Evolutionary conservation across 2,113 vertebrate genomes (phyloP).

Genomic region (Cebidichthys violaceus): DNA sequence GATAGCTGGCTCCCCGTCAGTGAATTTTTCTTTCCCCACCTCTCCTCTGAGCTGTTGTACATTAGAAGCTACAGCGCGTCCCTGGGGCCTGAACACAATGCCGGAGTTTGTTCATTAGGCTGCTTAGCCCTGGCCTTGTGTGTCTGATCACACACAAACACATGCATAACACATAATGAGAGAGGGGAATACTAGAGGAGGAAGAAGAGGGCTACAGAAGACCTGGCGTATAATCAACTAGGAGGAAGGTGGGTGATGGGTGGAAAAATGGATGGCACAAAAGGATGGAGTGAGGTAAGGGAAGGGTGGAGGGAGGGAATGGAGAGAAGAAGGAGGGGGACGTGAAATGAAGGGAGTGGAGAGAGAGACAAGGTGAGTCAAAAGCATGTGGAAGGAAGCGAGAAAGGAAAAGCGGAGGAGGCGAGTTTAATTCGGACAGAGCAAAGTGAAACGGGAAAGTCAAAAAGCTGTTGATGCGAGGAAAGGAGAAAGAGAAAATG

Average conservation of each 20-base stretch:
- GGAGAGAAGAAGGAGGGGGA: background rate
- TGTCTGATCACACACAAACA: slow-evolving; percentile 75
- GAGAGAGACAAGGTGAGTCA: background rate
- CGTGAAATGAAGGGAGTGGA: background rate
- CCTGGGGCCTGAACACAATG: slow-evolving; percentile 71
- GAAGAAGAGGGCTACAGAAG: slow-evolving; percentile 37
- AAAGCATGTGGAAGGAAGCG: background rate
- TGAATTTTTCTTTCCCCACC: slow-evolving; percentile 45
- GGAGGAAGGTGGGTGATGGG: slow-evolving; percentile 22
- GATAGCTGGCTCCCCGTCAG: slow-evolving; percentile 59
- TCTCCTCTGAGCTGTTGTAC: slow-evolving; percentile 64
- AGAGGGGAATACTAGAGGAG: slow-evolving; percentile 62
- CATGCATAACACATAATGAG: slow-evolving; percentile 68
- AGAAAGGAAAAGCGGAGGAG: slow-evolving; percentile 8
- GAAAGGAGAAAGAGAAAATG: slow-evolving; percentile 16
- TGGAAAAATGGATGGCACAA: slow-evolving; percentile 22
- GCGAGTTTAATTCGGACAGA: slow-evolving; percentile 28
- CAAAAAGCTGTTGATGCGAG: background rate
- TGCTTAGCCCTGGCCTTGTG: slow-evolving; percentile 73
- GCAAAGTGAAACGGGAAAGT: slow-evolving; percentile 8
- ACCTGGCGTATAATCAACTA: slow-evolving; percentile 63
- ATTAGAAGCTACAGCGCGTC: slow-evolving; percentile 71
- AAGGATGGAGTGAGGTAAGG: slow-evolving; percentile 5
- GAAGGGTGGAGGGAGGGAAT: background rate
- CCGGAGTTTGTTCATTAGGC: slow-evolving; percentile 78